Evolutionary conservation across 2,797 vertebrate genomes (phyloP), one percentile per base, ranked within the genome.

Genomic region (Novumbra hubbsi): DNA sequence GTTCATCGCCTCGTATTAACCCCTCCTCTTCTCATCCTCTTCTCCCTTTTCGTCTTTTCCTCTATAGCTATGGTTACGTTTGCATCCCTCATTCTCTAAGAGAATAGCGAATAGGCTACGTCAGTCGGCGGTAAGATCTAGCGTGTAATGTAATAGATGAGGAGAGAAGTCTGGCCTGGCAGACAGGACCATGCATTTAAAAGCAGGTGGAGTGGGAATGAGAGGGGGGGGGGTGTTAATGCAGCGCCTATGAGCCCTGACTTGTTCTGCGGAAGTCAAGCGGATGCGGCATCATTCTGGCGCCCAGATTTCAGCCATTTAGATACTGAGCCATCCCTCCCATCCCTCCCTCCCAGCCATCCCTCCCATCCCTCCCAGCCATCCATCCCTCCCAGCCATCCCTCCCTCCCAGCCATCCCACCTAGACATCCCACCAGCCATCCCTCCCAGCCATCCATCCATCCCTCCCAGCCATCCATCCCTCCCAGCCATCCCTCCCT

Each of bases 201-300:
- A 95, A 93, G 91, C 92, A 93, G 92, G 88, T 91, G 90, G 89
- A 80, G 81, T 84, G 83, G 90, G 92, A 84, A 83, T 38, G 76
- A 83, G 86, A 79, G 85, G 85, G 88, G 86, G 89, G 84, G 41
- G 6, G 9, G 41, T 12, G 41, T 11, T 11, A 45, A 91, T 95
- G 94, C 92, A 94, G 91, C 93, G 94, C 87, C 78, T 78, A 84
- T 94, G 90, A 91, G 91, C 94, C 91, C 88, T 92, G 90, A 93
- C 93, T 93, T 93, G 90, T 90, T 88, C 90, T 90, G 90, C 64
- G 87, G 77, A 85, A 88, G 88, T 85, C 83, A 79, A 74, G 73
- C 68, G 83, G 84, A 64, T 32, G 6, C 62, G 32, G 62, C 1
- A 64, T 57, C 21, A 3, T 63, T 15, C 60, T 28, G 60, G 21